Evolutionary conservation across 2,113 vertebrate genomes (phyloP), one percentile per base, ranked within the genome.

Genomic region (Syngnathoides biaculeatus): DNA sequence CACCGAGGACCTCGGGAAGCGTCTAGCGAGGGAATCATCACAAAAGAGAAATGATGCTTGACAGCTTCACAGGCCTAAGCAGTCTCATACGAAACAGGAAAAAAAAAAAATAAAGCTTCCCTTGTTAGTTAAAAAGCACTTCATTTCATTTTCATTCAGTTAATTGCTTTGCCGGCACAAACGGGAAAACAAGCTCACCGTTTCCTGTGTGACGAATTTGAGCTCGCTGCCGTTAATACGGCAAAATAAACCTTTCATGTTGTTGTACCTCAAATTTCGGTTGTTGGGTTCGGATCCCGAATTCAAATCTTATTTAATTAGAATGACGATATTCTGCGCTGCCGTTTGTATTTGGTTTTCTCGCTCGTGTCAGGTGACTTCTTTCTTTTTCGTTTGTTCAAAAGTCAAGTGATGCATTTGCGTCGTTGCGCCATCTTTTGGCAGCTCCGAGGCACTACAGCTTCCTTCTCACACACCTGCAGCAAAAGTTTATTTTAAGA

Each of bases 21-120:
- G 88, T 92, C 97, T 99, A 72, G 14, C 69, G 9, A 24, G 47
- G 45, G 30, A 47, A 39, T 13, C 58, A 59, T 57, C n/a, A 75
- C 8, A 52, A 0, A 35, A 52, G 8, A 1, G 9, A 7, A 12
- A 48, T 15, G 14, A 15, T 40, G n/a, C 38, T 14, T 59, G 4
- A 22, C 55, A 57, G 24, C 40, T 9, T 5, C 8, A 20, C 30
- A 11, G 10, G 13, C 59, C 15, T 61, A 12, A n/a, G 38, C 38
- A n/a, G 38, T 22, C 59, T 61, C 14, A 42, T 56, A 8, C 22
- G 26, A 14, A 27, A 6, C 15, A 2, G 2, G 26, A 14, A 27
- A 6, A 15, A 2, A 0, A 56, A 56, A 15, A 56, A 27, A 0
- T 27, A n/a, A n/a, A n/a, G 5, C 1, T 12, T 13, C 26, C 6